phyloP scores from a whole-genome alignment of 2,113 vertebrate genomes.

The Lycaon pictus region DNA sequence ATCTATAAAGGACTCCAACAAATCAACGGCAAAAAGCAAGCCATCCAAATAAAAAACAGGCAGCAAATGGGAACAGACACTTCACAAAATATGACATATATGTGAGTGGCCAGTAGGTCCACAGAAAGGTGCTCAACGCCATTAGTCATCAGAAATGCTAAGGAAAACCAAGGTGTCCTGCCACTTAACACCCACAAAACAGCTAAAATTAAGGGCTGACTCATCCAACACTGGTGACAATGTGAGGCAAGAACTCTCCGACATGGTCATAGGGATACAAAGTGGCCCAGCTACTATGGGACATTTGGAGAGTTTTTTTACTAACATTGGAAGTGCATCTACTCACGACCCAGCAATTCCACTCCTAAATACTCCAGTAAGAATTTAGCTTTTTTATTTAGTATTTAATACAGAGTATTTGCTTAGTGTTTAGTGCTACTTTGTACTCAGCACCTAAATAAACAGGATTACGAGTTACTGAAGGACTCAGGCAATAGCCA shows the following conservation, averaged over 20 bases:
- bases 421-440: background rate
- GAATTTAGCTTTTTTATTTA: no score
- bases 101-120: accelerated
- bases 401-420: background rate
- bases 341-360: background rate
- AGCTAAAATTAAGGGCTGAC: background rate
- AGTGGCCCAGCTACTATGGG: background rate
- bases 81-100: no score
- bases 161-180: background rate
- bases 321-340: background rate
- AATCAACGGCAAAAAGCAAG: background rate
- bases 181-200: background rate
- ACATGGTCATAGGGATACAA: background rate
- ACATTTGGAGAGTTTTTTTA: background rate
- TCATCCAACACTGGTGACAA: accelerated
- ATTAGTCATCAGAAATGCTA: background rate
- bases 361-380: background rate
- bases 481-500: background rate
- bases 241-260: background rate
- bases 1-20: background rate
- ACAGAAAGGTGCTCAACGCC: background rate
- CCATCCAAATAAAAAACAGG: background rate
- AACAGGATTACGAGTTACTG: background rate
- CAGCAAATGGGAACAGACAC: background rate
- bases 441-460: background rate